Percentiles rank a stretch among this genome's conserved stretches.
Evolutionary conservation across 2,797 vertebrate genomes (phyloP).

Genomic region (Mus minutoides): DNA sequence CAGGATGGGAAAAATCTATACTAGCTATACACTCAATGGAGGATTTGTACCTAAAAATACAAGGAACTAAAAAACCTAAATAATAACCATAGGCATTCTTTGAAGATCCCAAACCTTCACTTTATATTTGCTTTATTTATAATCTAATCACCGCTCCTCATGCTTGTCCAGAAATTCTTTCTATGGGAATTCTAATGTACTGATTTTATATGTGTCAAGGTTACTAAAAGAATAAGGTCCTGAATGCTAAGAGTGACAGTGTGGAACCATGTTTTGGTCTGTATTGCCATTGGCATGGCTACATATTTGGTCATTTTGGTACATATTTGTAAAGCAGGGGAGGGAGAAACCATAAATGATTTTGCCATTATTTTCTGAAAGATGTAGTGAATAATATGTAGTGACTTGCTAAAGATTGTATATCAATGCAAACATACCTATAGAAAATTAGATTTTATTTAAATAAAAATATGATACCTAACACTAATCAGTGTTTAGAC

Average conservation of each 20-base stretch:
- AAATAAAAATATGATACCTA: not conserved
- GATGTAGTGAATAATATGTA: not conserved
- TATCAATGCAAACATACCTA: conserved; percentile 27
- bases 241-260: no score
- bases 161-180: not conserved
- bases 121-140: not conserved
- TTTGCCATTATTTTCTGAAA: conserved; percentile 24
- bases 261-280: not conserved
- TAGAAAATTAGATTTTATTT: not conserved
- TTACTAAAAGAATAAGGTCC: not conserved
- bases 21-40: not conserved
- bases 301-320: not conserved
- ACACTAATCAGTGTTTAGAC: not conserved
- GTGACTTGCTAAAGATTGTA: not conserved
- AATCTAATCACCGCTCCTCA: not conserved
- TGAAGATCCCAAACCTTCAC: not conserved
- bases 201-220: not conserved
- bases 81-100: not conserved
- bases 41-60: not conserved
- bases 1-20: not conserved
- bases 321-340: not conserved
- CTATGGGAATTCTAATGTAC: not conserved
- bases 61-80: not conserved
- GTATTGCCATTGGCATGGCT: not conserved
- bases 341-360: not conserved